Evolutionary conservation across 2,113 vertebrate genomes (phyloP).

Genomic region (Motacilla alba): DNA sequence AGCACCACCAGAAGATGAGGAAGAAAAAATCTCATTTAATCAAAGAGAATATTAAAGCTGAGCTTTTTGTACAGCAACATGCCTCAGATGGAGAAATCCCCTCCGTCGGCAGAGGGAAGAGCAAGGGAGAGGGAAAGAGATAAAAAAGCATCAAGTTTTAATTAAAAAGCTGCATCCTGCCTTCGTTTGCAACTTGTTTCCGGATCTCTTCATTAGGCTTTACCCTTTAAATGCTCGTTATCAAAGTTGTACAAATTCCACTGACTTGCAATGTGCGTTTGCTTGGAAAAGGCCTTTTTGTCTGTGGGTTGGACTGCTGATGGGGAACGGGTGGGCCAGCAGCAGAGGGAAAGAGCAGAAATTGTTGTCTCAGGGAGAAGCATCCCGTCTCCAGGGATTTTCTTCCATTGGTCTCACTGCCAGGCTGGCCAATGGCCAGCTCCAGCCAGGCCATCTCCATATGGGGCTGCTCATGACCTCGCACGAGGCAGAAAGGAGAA

Average conservation of each 20-base stretch:
- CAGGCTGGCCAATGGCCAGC: neutral
- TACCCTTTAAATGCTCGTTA: constrained; percentile 58
- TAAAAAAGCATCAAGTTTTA: constrained; percentile 56
- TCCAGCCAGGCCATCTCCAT: fast-evolving
- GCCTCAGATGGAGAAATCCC: constrained; percentile 33
- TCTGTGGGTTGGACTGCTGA: neutral
- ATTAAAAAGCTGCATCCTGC: constrained; percentile 56
- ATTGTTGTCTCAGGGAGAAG: neutral
- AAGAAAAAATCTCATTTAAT: constrained; percentile 26
- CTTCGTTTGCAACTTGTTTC: constrained; percentile 22
- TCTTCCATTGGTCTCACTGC: neutral
- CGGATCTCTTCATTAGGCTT: constrained; percentile 30
- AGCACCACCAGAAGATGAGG: neutral
- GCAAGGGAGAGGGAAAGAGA: neutral
- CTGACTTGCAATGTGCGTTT: neutral
- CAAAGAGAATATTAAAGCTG: constrained; percentile 44
- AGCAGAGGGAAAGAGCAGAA: neutral
- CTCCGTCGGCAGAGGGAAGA: neutral
- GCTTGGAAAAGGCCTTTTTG: neutral
- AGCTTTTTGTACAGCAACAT: neutral
- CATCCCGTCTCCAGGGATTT: neutral
- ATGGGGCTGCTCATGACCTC: neutral
- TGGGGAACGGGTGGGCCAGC: neutral
- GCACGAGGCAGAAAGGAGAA: fast-evolving
- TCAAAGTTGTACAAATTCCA: constrained; percentile 26